Base-by-base conservation (phyloP, 2,888 invertebrate species). In the Lacanobia oleracea region DNA sequence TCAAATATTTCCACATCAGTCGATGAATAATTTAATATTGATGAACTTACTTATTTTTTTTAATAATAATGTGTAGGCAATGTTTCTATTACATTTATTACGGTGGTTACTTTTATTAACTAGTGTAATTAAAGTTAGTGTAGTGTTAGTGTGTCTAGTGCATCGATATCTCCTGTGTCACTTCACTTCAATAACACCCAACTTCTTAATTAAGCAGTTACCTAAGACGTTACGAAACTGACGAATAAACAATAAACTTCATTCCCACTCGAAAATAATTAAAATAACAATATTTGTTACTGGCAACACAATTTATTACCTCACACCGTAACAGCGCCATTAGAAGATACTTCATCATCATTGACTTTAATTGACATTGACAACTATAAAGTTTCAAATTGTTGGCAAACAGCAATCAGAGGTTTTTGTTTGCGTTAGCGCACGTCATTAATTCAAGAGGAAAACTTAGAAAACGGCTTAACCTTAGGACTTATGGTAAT, bases 351-450 rank as follows among this genome's bases (percentile, higher is more conserved):
- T 85, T 89, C 86, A 87, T 85, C 89, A 90, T 91, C 90, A 89
- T 88, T 86, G 79, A 72, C 62, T 87, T 88, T 89, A 91, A 91
- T 92, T 91, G 91, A 91, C 89, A 88, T 85, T 85, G 86, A 86
- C 87, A 86, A 77, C 79, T 76, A 72, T 81, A 69, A 69, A 74
- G 75, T 81, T 78, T 82, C 81, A 78, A 86, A 86, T 81, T 66
- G 75, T 84, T 84, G 33, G 76, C 78, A 79, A 85, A 86, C 82
- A 77, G 76, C 68, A 80, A 76, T 77, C 70, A 76, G 62, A 66
- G 48, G 56, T 72, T 78, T 79, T 84, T 85, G 75, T 79, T 75
- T 64, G 59, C 23, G 72, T 16, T 51, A 45, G 37, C 50, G 63
- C 18, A 62, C 70, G 67, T 72, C 72, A 71, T 75, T 83, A 77